A percentile compares a stretch with the other conserved stretches of the same genome.
phyloP scores from a whole-genome alignment of 30 jellyfish, hydroid and myxozoan species.

The Cassiopea xamachana region DNA sequence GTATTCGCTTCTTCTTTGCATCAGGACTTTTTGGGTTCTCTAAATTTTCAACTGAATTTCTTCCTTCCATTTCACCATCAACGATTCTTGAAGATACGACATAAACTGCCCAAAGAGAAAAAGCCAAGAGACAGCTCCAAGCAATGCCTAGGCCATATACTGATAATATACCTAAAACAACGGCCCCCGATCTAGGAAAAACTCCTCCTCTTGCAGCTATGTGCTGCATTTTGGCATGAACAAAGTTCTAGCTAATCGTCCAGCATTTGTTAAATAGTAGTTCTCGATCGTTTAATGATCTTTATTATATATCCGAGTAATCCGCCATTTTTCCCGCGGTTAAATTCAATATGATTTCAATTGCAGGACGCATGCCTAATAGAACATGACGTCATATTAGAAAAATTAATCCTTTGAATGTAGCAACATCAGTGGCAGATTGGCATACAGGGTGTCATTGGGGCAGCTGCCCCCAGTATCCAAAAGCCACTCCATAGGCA shows the following conservation, averaged over 20 bases:
- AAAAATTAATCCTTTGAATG: too few relatives aligned
- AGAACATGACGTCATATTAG: neutral
- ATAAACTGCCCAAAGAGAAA: conserved; percentile 26
- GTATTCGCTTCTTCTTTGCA: conserved; percentile 49
- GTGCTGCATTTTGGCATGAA: neutral
- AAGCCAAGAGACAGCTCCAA: conserved; percentile 53
- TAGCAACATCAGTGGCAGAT: too few relatives aligned
- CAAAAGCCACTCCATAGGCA: too few relatives aligned
- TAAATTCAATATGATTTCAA: neutral
- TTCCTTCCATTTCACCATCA: conserved; percentile 21
- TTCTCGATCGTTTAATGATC: neutral
- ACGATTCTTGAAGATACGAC: neutral
- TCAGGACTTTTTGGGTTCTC: conserved; percentile 4
- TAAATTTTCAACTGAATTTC: conserved; percentile 49
- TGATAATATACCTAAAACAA: neutral
- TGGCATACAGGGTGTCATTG: too few relatives aligned
- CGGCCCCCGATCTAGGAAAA: neutral
- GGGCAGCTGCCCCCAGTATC: too few relatives aligned
- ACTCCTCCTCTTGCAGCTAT: neutral
- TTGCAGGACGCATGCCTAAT: neutral
- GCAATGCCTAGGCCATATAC: conserved; percentile 49
- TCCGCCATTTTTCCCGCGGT: neutral
- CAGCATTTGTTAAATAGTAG: neutral
- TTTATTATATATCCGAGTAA: too few relatives aligned
- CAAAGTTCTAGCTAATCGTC: neutral